Base-by-base conservation (phyloP, 1,140 invertebrate species). In the Palaemon carinicauda region DNA sequence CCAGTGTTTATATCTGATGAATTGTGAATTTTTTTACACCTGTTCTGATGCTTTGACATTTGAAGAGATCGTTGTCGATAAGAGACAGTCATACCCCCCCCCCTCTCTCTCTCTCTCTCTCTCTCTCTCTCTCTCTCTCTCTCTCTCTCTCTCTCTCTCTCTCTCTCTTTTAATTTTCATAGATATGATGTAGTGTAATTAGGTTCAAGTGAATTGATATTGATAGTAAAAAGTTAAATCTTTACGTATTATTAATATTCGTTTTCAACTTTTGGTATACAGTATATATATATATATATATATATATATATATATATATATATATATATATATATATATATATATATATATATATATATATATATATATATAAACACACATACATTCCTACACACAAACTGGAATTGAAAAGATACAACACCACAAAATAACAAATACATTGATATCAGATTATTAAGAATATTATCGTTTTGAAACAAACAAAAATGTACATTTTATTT, bases 91-190 rank as follows among this genome's bases (percentile, higher is more conserved):
- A n/a, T 53, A 50, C 69, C 33, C 31, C 80, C 69, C 51, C 41
- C 27, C 69, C 54, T 69, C 29, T 82, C 60, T 60, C 54, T 82
- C 19, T 82, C 53, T 82, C 53, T 82, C 29, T 82, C 56, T 71
- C 80, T 82, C 80, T 82, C 80, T 82, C 80, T 82, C 80, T 82
- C 78, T 80, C 78, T 80, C 78, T 80, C 78, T 80, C 78, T 80
- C 78, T 56, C 78, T 80, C 78, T 56, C 78, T 80, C 78, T 80
- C 78, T 80, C 78, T 80, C 78, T 80, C 78, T 80, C 78, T 80
- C 78, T 80, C 78, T 80, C 78, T 80, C 78, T n/a, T n/a, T n/a
- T n/a, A n/a, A n/a, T n/a, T n/a, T n/a, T n/a, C n/a, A n/a, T n/a
- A n/a, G n/a, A n/a, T 80, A 50, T 80, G n/a, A n/a, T n/a, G n/a